Evolutionary conservation across 2,113 vertebrate species (phyloP), one percentile per base, ranked within the genome.

Genomic region (Myxocyprinus asiaticus): DNA sequence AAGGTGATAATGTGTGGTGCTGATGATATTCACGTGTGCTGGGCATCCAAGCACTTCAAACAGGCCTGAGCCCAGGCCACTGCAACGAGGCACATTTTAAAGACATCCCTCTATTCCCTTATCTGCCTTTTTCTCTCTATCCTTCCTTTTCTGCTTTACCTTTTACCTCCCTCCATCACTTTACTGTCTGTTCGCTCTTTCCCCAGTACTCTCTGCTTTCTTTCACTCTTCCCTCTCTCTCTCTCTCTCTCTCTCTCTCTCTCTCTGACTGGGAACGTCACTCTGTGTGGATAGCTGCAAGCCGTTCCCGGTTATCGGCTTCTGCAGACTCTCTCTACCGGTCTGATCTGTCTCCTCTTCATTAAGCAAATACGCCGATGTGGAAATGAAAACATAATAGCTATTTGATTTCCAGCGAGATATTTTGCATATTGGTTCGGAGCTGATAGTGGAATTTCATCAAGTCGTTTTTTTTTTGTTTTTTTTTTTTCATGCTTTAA

Each of bases 321-420:
- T 88, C 90, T 92, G 94, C 96, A 98, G 96, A 93, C 93, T 93
- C 94, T 95, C 94, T 93, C 89, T 83, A 91, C 92, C 93, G 94
- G 93, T 94, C 92, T 96, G 94, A 96, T 97, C 95, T 94, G 94
- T 96, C 97, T 96, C 95, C 96, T 97, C 96, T 98, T 98, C 97
- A 98, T 98, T 98, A 99, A 97, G 96, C 96, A 93, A 95, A 97
- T 97, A 97, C 94, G 96, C 95, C 89, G 92, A 94, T 94, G 95
- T 98, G 96, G 96, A 97, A 98, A 98, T 98, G 97, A 95, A 97
- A 98, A 98, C 97, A 98, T 98, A 99, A 99, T 97, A 98, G 97
- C 97, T 97, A 96, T 98, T 98, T 98, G 97, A 99, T 98, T 98
- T 95, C 96, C 92, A 92, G 92, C 63, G 94, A 98, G 97, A 99